Percentiles rank a stretch among this genome's conserved stretches.
Conservation (phyloP, 2,888 invertebrate genomes). For the Oxytorus armatus region DNA sequence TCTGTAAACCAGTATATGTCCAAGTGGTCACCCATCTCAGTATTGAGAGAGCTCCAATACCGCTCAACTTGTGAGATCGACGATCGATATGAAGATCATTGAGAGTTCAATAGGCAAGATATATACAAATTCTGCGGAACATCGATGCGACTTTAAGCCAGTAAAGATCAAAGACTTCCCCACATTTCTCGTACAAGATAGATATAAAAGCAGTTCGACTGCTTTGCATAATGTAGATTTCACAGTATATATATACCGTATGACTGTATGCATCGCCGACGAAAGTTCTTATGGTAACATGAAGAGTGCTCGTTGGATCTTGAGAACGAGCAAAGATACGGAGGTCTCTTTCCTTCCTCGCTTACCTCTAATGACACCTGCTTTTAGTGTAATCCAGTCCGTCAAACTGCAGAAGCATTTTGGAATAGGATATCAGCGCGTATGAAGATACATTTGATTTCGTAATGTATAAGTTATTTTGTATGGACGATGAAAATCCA, state of each 20-base stretch:
- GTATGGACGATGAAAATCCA: neutral
- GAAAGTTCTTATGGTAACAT: neutral
- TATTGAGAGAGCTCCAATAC: no score
- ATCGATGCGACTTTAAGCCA: conserved; percentile 13
- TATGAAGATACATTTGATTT: neutral
- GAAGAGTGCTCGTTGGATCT: conserved; percentile 41
- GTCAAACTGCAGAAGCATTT: conserved; percentile 8
- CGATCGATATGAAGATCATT: neutral
- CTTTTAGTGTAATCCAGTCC: conserved; percentile 2
- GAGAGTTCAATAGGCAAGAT: conserved; percentile 28
- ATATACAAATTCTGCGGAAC: conserved; percentile 17
- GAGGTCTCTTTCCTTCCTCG: neutral
- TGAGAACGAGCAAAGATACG: conserved; percentile 12
- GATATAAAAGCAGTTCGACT: conserved; percentile 24
- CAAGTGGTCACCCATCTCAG: no score
- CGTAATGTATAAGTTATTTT: neutral
- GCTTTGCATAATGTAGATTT: conserved; percentile 31
- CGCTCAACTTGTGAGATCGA: neutral
- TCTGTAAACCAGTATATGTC: no score
- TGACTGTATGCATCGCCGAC: conserved; percentile 17
- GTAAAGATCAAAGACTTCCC: conserved; percentile 32
- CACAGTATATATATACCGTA: conserved; percentile 18
- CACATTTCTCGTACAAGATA: conserved; percentile 15
- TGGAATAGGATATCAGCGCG: neutral
- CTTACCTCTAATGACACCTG: conserved; percentile 13